phyloP scores from a whole-genome alignment of 2,888 invertebrate species.

The Leptodirus hochenwartii region DNA sequence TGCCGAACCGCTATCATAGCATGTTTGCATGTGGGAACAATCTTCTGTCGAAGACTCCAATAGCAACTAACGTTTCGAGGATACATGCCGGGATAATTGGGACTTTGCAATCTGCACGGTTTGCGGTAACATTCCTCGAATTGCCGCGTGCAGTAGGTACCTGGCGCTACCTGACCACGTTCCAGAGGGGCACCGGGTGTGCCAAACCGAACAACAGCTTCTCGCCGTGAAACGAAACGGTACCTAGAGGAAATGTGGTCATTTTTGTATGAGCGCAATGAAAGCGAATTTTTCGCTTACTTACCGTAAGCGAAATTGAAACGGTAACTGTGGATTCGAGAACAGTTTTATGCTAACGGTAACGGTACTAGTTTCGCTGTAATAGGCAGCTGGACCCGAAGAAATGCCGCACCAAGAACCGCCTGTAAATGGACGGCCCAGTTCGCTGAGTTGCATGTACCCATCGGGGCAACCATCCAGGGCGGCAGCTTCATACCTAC shows the following conservation, averaged over 20 bases:
- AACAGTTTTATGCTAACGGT: conserved; percentile 69
- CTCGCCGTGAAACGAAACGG: conserved; percentile 62
- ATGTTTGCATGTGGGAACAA: conserved; percentile 75
- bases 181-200: conserved; percentile 58
- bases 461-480: conserved; percentile 72
- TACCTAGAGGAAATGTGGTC: no score
- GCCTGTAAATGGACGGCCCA: conserved; percentile 72
- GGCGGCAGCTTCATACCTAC: conserved; percentile 57
- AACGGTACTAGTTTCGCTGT: conserved; percentile 78
- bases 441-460: conserved; percentile 72
- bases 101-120: conserved; percentile 72
- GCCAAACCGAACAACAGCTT: conserved; percentile 65
- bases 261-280: no score
- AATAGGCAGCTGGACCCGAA: conserved; percentile 64
- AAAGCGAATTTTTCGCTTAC: no score
- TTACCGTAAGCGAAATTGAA: conserved; percentile 59
- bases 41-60: conserved; percentile 71
- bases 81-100: conserved; percentile 81
- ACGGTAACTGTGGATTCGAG: conserved; percentile 44
- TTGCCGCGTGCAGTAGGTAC: conserved; percentile 48
- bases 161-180: conserved; percentile 60
- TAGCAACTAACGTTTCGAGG: conserved; percentile 82
- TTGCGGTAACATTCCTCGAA: conserved; percentile 73
- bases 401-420: conserved; percentile 82
- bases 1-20: conserved; percentile 78